Percentiles rank a stretch among this genome's conserved stretches.
Conservation (phyloP, 2,797 vertebrate species). For the Helarctos malayanus region DNA sequence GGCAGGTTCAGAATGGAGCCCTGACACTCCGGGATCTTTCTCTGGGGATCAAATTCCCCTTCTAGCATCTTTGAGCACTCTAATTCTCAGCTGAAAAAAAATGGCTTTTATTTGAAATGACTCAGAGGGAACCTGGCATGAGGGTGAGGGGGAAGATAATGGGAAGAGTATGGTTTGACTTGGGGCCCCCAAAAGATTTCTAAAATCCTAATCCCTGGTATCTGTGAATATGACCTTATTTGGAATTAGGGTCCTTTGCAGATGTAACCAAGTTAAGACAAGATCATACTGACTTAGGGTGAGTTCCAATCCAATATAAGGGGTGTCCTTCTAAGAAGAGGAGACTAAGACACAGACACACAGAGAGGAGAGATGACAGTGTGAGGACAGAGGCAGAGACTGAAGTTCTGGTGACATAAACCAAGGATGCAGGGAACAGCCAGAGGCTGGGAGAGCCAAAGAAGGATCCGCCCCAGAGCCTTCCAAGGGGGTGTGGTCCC, state of each 20-base stretch:
- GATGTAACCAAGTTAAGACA: no score
- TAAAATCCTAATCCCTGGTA: neutral
- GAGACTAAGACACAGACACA: neutral
- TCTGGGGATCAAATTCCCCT: neutral
- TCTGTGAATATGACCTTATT: neutral
- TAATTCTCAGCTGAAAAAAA: neutral
- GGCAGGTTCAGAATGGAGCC: neutral
- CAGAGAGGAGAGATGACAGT: rapidly evolving
- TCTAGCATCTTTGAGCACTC: neutral
- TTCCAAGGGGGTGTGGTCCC: rapidly evolving
- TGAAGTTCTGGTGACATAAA: neutral
- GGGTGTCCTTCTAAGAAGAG: neutral
- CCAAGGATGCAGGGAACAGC: neutral
- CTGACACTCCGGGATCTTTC: neutral
- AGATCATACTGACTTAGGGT: neutral
- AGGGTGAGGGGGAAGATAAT: rapidly evolving
- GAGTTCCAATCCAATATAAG: neutral
- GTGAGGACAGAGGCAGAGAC: neutral
- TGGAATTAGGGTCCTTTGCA: neutral
- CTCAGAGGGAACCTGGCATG: neutral
- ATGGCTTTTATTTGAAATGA: neutral
- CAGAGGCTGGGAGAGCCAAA: neutral
- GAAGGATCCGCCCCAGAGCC: rapidly evolving
- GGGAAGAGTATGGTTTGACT: neutral
- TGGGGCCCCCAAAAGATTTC: neutral